phyloP scores from a whole-genome alignment of 2,113 vertebrate genomes.

The Quiscalus mexicanus region DNA sequence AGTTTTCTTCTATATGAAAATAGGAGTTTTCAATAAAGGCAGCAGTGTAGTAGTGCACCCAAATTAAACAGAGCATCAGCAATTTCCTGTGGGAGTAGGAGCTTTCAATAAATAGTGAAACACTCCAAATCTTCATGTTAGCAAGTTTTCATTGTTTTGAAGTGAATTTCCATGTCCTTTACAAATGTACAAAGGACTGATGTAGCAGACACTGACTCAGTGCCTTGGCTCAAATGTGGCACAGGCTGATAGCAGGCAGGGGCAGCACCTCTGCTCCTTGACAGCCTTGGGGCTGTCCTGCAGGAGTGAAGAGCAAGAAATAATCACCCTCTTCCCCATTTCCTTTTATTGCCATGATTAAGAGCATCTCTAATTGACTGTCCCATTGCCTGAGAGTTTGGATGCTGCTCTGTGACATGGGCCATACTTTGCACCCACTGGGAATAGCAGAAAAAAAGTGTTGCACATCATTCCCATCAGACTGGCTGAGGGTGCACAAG shows the following conservation, averaged over 20 bases:
- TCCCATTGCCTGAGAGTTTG: neutral
- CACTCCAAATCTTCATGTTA: neutral
- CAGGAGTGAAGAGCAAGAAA: neutral
- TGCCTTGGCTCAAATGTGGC: neutral
- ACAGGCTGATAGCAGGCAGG: accelerated
- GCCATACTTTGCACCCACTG: neutral
- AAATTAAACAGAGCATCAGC: neutral
- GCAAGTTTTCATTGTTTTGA: neutral
- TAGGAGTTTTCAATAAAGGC: neutral
- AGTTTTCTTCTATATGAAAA: neutral
- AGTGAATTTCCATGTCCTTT: neutral
- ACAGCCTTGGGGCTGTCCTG: neutral
- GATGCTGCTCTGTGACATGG: neutral
- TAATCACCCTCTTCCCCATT: neutral
- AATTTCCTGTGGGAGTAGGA: neutral
- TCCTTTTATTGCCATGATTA: neutral
- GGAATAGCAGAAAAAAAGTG: neutral
- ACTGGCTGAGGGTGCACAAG: neutral
- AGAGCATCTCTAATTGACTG: neutral
- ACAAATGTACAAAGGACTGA: neutral
- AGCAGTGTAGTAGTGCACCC: neutral
- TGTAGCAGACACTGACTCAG: neutral
- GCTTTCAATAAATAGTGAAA: neutral
- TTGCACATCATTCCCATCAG: neutral
- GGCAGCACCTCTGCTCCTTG: neutral